phyloP scores from a whole-genome alignment of 2,113 vertebrate species.

The Gadus macrocephalus region DNA sequence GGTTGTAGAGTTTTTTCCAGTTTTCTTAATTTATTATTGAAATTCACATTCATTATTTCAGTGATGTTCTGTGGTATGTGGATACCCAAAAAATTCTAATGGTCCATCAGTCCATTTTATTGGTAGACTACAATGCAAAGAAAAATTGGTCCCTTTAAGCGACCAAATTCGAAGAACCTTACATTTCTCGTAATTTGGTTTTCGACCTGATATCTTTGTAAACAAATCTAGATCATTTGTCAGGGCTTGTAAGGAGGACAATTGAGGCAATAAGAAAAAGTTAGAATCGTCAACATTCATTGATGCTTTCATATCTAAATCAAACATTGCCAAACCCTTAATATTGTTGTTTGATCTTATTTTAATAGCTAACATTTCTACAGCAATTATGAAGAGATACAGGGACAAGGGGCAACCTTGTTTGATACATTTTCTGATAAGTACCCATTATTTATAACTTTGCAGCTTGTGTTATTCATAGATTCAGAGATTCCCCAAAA shows the following conservation, averaged over 20 bases:
- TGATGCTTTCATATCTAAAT: background rate
- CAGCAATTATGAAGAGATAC: background rate
- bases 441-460: background rate
- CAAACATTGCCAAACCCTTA: background rate
- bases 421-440: background rate
- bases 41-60: no score
- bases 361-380: background rate
- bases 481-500: background rate
- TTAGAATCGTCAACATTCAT: background rate
- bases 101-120: no score
- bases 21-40: no score
- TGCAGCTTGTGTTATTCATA: background rate
- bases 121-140: no score
- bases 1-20: no score
- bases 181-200: no score
- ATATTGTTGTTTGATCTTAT: background rate
- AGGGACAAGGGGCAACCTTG: background rate
- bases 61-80: no score
- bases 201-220: no score
- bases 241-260: background rate
- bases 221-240: background rate
- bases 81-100: no score
- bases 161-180: no score
- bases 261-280: background rate
- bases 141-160: no score